A percentile compares a stretch with the other conserved stretches of the same genome.
Evolutionary conservation across 2,113 vertebrate genomes (phyloP).

Genomic region (Acrocephalus kingi): DNA sequence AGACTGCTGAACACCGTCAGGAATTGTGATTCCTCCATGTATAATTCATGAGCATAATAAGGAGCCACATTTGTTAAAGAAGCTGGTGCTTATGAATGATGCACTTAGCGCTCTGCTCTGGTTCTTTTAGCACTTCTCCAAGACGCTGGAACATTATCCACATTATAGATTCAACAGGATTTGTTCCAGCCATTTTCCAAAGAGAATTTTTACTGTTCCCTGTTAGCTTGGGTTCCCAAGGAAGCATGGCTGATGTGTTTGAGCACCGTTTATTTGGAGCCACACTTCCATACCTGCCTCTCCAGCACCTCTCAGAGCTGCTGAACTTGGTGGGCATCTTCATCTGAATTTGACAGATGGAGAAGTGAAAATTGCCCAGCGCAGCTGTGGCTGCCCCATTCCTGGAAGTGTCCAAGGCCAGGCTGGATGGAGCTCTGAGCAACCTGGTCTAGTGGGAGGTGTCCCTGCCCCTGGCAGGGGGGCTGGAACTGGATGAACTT

Average conservation of each 20-base stretch:
- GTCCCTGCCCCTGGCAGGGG: background rate
- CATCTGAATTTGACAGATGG: background rate
- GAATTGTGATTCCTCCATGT: slow-evolving; percentile 1
- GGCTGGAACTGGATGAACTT: background rate
- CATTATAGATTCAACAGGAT: background rate
- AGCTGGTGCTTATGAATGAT: slow-evolving; percentile 30
- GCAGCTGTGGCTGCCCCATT: background rate
- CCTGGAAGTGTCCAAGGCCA: background rate
- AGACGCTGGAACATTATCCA: background rate
- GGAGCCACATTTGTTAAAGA: slow-evolving; percentile 33
- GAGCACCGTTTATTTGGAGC: fast-evolving
- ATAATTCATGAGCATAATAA: slow-evolving; percentile 31
- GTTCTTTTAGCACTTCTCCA: background rate
- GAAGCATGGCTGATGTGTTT: fast-evolving
- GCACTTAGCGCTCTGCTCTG: background rate
- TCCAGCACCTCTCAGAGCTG: background rate
- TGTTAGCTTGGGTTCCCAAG: background rate
- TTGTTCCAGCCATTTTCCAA: background rate
- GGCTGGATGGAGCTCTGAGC: background rate
- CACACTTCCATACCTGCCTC: background rate
- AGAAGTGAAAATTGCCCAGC: background rate
- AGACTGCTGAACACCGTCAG: background rate
- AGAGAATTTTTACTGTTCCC: background rate
- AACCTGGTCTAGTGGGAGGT: fast-evolving
- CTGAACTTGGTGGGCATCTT: background rate